These are phyloP conservation scores for Isotomurus palustris DNA, from an alignment of 2,888 invertebrate species.

Conservation along the genomic window DNA sequence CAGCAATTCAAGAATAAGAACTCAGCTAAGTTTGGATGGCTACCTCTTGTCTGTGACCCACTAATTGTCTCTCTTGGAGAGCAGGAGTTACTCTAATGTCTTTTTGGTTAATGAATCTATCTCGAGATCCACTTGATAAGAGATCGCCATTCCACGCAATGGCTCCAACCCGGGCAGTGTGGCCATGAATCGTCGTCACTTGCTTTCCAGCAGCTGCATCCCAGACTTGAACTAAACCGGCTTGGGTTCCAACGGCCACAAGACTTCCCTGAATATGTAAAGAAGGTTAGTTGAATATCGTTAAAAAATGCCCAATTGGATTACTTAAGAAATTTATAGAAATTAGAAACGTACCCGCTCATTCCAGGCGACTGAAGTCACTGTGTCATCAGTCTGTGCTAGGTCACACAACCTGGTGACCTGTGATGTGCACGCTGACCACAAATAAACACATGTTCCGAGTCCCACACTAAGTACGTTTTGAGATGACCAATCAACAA, in stretches of 20 bases:
- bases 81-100: conserved; percentile 81
- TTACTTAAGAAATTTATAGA: neutral
- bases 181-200: conserved; percentile 83
- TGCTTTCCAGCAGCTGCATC: conserved; percentile 88
- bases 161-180: conserved; percentile 87
- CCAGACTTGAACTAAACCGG: conserved; percentile 97
- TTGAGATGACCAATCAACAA: conserved; percentile 99
- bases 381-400: conserved; percentile 85
- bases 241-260: conserved; percentile 96
- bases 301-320: neutral
- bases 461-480: conserved; percentile 97
- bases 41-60: conserved; percentile 91
- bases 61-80: conserved; percentile 73
- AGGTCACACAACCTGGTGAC: conserved; percentile 94
- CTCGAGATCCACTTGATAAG: conserved; percentile 89
- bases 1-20: conserved; percentile 1
- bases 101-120: conserved; percentile 85
- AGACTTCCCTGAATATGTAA: conserved; percentile 64
- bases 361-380: conserved; percentile 98
- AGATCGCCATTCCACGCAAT: conserved; percentile 97
- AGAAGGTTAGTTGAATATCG: neutral
- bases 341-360: conserved; percentile 60
- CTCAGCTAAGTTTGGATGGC: neutral
- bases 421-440: conserved; percentile 99
- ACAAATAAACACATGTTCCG: conserved; percentile 95